Percentiles rank a stretch among this genome's conserved stretches.
Conservation (phyloP, 2,113 vertebrate species). For the Triplophysa rosa region DNA sequence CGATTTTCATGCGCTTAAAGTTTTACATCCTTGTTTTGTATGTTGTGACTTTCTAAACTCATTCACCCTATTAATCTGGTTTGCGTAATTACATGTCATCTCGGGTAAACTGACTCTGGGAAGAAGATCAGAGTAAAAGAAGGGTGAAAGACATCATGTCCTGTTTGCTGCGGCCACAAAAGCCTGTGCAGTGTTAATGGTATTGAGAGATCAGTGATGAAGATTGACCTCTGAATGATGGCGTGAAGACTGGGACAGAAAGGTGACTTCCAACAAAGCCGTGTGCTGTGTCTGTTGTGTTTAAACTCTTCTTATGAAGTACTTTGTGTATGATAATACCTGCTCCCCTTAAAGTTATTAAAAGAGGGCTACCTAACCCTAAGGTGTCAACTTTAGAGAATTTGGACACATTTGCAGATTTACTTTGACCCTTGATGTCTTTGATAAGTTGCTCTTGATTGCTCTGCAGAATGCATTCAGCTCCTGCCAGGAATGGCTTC, state of each 20-base stretch:
- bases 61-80: slow-evolving; percentile 18
- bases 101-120: slow-evolving; percentile 6
- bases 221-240: slow-evolving; percentile 10
- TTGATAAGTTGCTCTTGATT: slow-evolving; percentile 21
- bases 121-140: background rate
- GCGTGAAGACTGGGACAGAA: background rate
- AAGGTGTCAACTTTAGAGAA: slow-evolving; percentile 24
- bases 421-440: slow-evolving; percentile 31
- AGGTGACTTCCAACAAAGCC: background rate
- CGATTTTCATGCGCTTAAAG: slow-evolving; percentile 27
- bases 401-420: slow-evolving; percentile 42
- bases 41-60: slow-evolving; percentile 12
- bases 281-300: background rate
- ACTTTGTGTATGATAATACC: background rate
- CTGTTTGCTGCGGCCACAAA: slow-evolving; percentile 17
- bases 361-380: slow-evolving; percentile 4
- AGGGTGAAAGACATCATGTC: slow-evolving; percentile 38
- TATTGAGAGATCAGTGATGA: slow-evolving; percentile 17
- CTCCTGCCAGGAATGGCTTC: slow-evolving; percentile 17
- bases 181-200: slow-evolving; percentile 37
- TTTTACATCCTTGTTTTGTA: slow-evolving; percentile 9
- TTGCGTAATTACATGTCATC: background rate
- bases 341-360: background rate
- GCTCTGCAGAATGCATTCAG: slow-evolving; percentile 22
- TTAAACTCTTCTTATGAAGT: background rate